Evolutionary conservation across 2,888 invertebrate species (phyloP).

Genomic region (Oscheius sp.): DNA sequence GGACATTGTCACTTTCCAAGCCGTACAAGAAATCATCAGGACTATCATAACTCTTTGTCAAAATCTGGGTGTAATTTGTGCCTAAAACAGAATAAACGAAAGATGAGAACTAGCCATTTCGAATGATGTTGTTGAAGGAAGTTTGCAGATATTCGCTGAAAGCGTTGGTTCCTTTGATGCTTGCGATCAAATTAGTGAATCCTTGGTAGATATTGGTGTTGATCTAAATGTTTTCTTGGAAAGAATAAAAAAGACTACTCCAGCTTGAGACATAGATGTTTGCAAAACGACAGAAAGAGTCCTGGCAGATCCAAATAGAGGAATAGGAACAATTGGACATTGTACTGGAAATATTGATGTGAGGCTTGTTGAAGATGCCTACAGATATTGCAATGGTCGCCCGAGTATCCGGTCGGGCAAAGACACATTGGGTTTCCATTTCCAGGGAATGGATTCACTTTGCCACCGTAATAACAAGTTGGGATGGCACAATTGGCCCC

Average conservation of each 20-base stretch:
- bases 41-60: constrained; percentile 22
- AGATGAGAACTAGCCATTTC: background rate
- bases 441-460: constrained; percentile 19
- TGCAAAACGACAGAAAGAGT: constrained; percentile 43
- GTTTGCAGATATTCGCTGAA: constrained; percentile 44
- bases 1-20: constrained; percentile 31
- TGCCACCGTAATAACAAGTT: constrained; percentile 5
- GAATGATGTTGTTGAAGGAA: constrained; percentile 34
- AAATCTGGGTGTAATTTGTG: constrained; percentile 17
- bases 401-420: background rate
- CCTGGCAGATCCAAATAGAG: constrained; percentile 39
- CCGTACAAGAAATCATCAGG: constrained; percentile 35
- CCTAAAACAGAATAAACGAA: background rate
- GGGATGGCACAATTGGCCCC: constrained; percentile 17
- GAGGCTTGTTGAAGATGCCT: background rate
- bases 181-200: constrained; percentile 15
- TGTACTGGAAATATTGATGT: constrained; percentile 31
- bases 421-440: constrained; percentile 18
- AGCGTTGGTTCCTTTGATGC: constrained; percentile 28
- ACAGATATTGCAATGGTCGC: constrained; percentile 16
- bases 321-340: constrained; percentile 22
- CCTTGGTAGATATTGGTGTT: constrained; percentile 31
- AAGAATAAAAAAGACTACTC: background rate
- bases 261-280: constrained; percentile 35
- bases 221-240: background rate